Evolutionary conservation across 2,888 invertebrate genomes (phyloP).

Genomic region (Folsomia candida): DNA sequence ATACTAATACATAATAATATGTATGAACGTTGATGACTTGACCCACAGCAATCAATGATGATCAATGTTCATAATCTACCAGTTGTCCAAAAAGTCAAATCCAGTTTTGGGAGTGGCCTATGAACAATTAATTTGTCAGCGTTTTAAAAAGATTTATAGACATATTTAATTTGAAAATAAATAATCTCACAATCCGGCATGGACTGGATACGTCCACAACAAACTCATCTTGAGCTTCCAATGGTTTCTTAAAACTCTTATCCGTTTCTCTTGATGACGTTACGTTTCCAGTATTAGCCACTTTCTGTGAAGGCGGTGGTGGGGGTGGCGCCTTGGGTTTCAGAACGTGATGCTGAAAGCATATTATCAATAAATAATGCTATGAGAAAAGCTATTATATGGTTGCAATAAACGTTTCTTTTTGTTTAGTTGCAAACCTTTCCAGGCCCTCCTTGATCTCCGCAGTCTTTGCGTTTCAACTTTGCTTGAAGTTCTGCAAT

Average conservation of each 20-base stretch:
- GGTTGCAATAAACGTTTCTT: no score
- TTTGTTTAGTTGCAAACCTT: no score
- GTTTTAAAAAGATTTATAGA: conserved; percentile 6
- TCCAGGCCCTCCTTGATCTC: no score
- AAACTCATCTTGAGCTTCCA: conserved; percentile 36
- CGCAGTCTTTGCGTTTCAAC: conserved; percentile 39
- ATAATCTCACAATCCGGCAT: conserved; percentile 49
- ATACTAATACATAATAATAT: no score
- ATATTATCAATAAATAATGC: conserved; percentile 7
- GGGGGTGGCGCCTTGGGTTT: conserved; percentile 50
- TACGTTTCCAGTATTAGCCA: background rate
- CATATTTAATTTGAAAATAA: no score
- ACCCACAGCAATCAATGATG: no score
- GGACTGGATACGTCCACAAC: conserved; percentile 49
- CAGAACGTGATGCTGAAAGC: conserved; percentile 25
- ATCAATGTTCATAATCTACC: conserved; percentile 39
- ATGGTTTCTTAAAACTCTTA: no score
- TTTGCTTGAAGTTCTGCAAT: conserved; percentile 50
- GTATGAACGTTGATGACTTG: no score
- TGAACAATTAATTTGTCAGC: conserved; percentile 12
- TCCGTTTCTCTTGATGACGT: background rate
- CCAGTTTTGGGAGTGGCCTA: conserved; percentile 49
- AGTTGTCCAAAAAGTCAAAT: conserved; percentile 50
- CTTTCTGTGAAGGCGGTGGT: conserved; percentile 39
- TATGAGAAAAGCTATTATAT: background rate